Evolutionary conservation across 2,888 invertebrate genomes (phyloP), one percentile per base, ranked within the genome.

Genomic region (Candidula unifasciata): DNA sequence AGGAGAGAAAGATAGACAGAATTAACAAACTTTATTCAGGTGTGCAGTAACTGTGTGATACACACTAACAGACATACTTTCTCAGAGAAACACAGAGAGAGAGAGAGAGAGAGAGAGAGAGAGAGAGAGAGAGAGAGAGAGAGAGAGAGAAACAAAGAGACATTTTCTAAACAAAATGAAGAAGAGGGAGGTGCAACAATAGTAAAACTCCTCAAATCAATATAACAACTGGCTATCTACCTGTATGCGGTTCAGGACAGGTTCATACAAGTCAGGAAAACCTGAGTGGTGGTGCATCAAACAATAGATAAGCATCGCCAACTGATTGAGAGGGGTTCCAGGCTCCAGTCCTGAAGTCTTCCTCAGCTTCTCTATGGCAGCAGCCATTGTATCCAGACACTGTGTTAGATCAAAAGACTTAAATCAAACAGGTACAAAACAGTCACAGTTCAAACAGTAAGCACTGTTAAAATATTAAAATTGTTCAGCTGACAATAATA

Each of bases 251-350:
- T 92, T 91, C n/a, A 92, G 87, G 27, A 93, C 83, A 18, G 93
- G 92, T 69, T 92, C 92, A 83, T 93, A 93, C 13, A 93, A 88
- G 80, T 93, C 93, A 33, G 93, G 93, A 87, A 92, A 93, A 33
- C 93, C 93, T 30, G 92, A 90, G 85, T 93, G 92, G 21, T 91
- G 90, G 68, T 90, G 89, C 90, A 93, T 92, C 80, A 91, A 87
- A 27, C 90, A 90, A 84, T 92, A 91, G 33, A 92, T 81, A 27
- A 93, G 88, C 60, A 90, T 89, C 5, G 90, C 88, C 21, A 92
- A 60, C 64, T 88, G 80, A 3, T 73, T 60, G 60, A 90, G 73
- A 71, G 87, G 88, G 8, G 86, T 68, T 24, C 83, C 74, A 82
- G 88, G 87, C 16, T 84, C 73, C 10, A 85, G 71, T 0, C 88